Evolutionary conservation across 2,888 invertebrate genomes (phyloP), one percentile per base, ranked within the genome.

Genomic region (Ormyrus labotus): DNA sequence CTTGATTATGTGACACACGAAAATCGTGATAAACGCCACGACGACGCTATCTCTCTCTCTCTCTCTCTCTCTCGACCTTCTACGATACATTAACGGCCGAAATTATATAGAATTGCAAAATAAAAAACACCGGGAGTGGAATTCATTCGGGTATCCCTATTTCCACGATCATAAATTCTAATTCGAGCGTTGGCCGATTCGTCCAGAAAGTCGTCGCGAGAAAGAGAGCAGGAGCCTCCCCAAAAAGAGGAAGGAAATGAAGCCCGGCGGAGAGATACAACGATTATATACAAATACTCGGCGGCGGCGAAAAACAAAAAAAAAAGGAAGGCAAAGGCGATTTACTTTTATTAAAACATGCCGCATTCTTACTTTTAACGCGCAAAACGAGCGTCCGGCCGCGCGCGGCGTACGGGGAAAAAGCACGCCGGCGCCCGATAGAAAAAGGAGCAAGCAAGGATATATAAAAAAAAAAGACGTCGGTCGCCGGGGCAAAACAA

Each of bases 391-490:
- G 67, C 19, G 19, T 19, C 19, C 19, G 19, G 19, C 19, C 13
- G 13, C 19, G 19, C 19, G 19, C 19, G 19, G 19, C 61, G 47
- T 45, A 10, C 19, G 3, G 34, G 69, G 73, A 63, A 58, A 34
- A 69, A 73, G 65, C 50, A 10, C 8, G 10, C n/a, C n/a, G 45
- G 47, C 34, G 34, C 34, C 34, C 34, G 34, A 34, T 34, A 13
- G 51, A 53, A 70, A 61, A 72, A 50, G 48, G 60, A 75, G 8
- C 13, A n/a, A 74, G 34, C 34, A 34, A 74, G 64, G 51, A 34
- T 34, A 34, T 34, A 34, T 34, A 34, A 34, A 34, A 34, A 34
- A 34, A 34, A 34, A 34, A 68, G 45, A 51, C 50, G 51, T 0
- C 13, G 67, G 19, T 13, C 19, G 51, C 53, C 11, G 6, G 34